These are phyloP conservation scores for Pecten maximus DNA, from an alignment of 2,888 invertebrate species.

Conservation along the genomic window DNA sequence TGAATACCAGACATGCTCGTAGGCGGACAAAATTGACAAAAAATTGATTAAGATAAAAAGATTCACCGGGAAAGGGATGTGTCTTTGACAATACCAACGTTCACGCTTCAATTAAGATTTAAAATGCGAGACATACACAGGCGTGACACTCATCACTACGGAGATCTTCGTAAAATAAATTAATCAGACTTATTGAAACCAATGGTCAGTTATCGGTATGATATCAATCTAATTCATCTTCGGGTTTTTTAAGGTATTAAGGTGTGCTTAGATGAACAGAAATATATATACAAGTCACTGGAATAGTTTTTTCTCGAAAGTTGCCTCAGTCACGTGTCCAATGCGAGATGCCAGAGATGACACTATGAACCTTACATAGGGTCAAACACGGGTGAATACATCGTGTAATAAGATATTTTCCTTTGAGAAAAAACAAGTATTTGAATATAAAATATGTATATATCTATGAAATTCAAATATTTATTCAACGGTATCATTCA, in stretches of 20 bases:
- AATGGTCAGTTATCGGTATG: background rate
- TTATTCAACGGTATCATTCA: no score
- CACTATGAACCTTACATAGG: background rate
- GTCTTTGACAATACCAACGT: background rate
- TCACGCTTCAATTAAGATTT: conserved; percentile 27
- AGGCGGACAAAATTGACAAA: background rate
- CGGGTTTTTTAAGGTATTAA: background rate
- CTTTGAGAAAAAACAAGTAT: no score
- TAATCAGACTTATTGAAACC: background rate
- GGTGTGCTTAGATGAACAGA: background rate
- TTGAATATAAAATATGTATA: no score
- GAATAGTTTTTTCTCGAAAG: background rate
- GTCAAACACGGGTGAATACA: background rate
- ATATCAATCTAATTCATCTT: background rate
- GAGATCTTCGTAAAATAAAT: background rate
- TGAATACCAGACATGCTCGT: background rate
- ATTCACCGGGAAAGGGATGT: background rate
- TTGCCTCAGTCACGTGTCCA: background rate
- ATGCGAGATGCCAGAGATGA: background rate
- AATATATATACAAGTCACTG: background rate
- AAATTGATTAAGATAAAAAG: conserved; percentile 7
- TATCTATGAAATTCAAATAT: no score
- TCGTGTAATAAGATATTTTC: no score
- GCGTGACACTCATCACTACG: background rate
- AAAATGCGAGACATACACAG: background rate